phyloP scores from a whole-genome alignment of 2,113 vertebrate genomes.

The Columbina picui region DNA sequence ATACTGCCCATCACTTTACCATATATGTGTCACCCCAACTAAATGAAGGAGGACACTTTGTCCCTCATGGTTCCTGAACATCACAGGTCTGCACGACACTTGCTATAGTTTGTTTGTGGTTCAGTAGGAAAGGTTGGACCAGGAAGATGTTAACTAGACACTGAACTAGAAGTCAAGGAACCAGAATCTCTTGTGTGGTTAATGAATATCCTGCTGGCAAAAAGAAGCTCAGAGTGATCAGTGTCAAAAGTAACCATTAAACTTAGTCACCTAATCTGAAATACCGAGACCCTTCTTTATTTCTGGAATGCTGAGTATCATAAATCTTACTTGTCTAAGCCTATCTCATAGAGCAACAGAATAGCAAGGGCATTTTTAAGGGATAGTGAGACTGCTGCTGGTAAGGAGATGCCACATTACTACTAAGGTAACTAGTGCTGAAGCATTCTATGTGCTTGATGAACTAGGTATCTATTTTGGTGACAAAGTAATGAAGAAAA shows the following conservation, averaged over 20 bases:
- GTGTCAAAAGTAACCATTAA: background rate
- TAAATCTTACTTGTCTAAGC: background rate
- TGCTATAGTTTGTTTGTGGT: background rate
- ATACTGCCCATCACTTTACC: fast-evolving
- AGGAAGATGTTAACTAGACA: background rate
- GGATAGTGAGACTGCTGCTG: background rate
- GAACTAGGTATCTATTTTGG: background rate
- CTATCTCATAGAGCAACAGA: background rate
- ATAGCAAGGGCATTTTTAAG: background rate
- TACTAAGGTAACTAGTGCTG: background rate
- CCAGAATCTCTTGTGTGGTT: background rate
- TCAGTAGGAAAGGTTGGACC: background rate
- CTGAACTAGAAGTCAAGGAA: background rate
- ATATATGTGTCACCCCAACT: background rate
- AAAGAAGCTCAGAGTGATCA: background rate
- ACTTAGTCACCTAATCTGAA: background rate
- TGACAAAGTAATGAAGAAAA: background rate
- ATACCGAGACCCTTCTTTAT: background rate
- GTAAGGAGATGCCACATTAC: background rate
- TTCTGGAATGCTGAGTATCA: background rate
- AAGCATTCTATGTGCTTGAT: background rate
- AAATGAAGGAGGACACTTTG: background rate
- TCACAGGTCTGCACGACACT: background rate
- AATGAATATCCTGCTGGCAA: background rate
- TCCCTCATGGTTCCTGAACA: background rate